phyloP scores from a whole-genome alignment of 2,797 vertebrate species.

The Falco novaeseelandiae region DNA sequence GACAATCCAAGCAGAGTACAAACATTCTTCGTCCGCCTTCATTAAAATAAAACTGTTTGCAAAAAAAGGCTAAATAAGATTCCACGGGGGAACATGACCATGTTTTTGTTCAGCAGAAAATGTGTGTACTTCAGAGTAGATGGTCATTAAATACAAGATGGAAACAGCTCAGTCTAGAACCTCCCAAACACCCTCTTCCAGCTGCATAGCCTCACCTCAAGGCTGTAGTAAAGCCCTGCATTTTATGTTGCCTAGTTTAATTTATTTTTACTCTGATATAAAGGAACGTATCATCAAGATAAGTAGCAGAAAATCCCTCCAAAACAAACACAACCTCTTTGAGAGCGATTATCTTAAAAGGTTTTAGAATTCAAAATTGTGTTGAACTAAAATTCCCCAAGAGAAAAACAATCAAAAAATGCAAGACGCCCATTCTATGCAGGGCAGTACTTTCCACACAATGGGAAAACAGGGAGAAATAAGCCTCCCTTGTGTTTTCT shows the following conservation, averaged over 20 bases:
- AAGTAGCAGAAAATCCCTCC: background rate
- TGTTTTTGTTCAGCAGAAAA: background rate
- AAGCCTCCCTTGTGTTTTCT: background rate
- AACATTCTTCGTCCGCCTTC: background rate
- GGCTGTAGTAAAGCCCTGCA: background rate
- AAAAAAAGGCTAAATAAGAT: background rate
- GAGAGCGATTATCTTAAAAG: background rate
- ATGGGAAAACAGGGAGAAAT: background rate
- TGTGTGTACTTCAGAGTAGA: background rate
- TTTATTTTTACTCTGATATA: background rate
- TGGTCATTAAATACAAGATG: background rate
- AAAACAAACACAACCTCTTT: background rate
- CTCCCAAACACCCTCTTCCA: background rate
- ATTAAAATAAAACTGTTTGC: background rate
- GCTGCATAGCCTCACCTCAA: background rate
- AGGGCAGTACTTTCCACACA: background rate
- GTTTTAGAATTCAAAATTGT: background rate
- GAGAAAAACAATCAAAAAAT: background rate
- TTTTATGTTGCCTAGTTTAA: background rate
- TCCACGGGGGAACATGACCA: background rate
- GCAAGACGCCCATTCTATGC: background rate
- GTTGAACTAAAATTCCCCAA: background rate
- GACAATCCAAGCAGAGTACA: background rate
- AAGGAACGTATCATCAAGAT: background rate
- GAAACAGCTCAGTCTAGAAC: background rate